Evolutionary conservation across 2,113 vertebrate genomes (phyloP).

Genomic region (Gulo gulo): DNA sequence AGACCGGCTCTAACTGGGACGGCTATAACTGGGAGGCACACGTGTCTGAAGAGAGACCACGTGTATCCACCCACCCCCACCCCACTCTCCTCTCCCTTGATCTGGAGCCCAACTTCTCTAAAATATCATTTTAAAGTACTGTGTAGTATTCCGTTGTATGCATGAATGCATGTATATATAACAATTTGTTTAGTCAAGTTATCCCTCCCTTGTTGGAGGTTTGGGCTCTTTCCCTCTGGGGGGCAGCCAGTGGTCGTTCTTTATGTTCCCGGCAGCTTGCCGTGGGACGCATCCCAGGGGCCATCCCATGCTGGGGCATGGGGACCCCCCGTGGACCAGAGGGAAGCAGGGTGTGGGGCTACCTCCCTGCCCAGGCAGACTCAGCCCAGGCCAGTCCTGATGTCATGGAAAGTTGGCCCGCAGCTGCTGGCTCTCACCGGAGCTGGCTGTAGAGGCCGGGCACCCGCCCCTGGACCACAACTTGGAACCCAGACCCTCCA

Average conservation of each 20-base stretch:
- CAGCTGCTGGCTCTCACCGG: conserved; percentile 52
- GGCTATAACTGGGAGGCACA: not conserved
- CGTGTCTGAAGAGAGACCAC: not conserved
- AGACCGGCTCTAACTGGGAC: not conserved
- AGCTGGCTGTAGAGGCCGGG: conserved; percentile 12
- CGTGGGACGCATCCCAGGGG: fast-evolving
- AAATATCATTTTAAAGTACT: not conserved
- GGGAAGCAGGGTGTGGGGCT: not conserved
- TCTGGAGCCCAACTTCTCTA: not conserved
- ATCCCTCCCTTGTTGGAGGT: not conserved
- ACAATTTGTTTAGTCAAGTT: not conserved
- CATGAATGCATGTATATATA: too few species aligned
- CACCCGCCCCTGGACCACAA: conserved; percentile 24
- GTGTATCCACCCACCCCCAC: not conserved
- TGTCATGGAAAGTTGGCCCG: conserved; percentile 70
- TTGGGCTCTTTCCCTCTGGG: not conserved
- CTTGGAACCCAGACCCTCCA: not conserved
- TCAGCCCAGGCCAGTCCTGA: conserved; percentile 32
- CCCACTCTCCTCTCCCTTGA: not conserved
- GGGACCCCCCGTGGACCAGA: not conserved
- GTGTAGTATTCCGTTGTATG: fast-evolving
- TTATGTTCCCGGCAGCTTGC: not conserved
- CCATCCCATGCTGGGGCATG: not conserved
- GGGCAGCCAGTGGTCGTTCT: not conserved
- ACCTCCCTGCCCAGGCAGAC: not conserved